Evolutionary conservation across 2,113 vertebrate species (phyloP), one percentile per base, ranked within the genome.

Genomic region (Neolamprologus hecqui): DNA sequence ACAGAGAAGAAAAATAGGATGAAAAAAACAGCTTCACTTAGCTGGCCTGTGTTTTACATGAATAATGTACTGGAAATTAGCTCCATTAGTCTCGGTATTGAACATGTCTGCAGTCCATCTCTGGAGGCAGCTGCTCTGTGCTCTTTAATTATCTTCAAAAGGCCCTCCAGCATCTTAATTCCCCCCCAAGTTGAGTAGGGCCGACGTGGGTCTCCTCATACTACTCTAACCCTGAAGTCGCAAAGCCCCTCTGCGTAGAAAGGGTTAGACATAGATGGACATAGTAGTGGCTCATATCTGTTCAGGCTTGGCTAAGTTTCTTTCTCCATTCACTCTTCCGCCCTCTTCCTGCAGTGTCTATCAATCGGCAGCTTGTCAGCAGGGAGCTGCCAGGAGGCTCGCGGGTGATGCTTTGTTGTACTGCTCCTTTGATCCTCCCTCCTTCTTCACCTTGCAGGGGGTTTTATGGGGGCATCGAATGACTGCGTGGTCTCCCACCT

Each of bases 101-200:
- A 96, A 95, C 93, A 94, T 94, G 93, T 94, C 94, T 93, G 89
- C 87, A 85, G 92, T 89, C 86, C 80, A 87, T 95, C 95, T 95
- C 95, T 94, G 81, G 95, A 94, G 95, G 94, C 94, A 83, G 88
- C 90, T 40, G 92, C 95, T 95, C 95, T 93, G 94, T 96, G 95
- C 96, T 95, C 95, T 96, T 96, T 95, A 96, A 96, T 95, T 95
- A 96, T 96, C 95, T 95, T 95, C 95, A 95, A 95, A 96, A 93
- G 91, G 92, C 94, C 95, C 94, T 94, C 91, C 92, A 95, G 95
- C 95, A 94, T 95, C 95, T 95, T 96, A 93, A 96, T 95, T 94
- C 93, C 83, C 80, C 92, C 95, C 93, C 91, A 93, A 93, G 94
- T 93, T 94, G 94, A 95, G 89, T 57, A 92, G 90, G 86, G 89